Evolutionary conservation across 2,888 invertebrate genomes (phyloP), one percentile per base, ranked within the genome.

Genomic region (Drosophila rubida): DNA sequence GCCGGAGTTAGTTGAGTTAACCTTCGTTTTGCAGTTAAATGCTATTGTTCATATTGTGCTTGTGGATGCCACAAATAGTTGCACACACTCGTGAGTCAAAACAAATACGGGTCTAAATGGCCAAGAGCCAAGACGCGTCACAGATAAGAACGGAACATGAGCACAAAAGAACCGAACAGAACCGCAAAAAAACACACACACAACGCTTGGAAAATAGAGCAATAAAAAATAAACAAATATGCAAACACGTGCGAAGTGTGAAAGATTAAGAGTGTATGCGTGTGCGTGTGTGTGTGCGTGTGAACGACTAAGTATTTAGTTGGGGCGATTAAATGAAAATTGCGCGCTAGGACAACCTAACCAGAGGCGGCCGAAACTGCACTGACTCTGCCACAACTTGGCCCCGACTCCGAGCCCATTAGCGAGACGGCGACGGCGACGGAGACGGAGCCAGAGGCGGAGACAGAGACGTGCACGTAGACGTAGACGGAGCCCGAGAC

Each of bases 341-440:
- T 59, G 59, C 67, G 76, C 78, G 62, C 75, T 81, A 69, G 78
- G 78, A 75, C 79, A 78, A 75, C 76, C 66, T 63, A 69, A 69
- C 85, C 82, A 79, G 73, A 79, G 76, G 85, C 80, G 85, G 68
- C 74, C 79, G 45, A 80, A 80, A 69, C 64, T 77, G 80, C 81
- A 81, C 81, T 81, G 83, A 84, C 69, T 75, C 41, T 46, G 51
- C 44, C 66, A 27, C 32, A 48, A 60, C 22, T 71, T 71, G 64
- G 53, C 69, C 71, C 74, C 74, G 71, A 70, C 76, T 75, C 75
- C 68, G 62, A 57, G 45, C 25, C 49, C 55, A 19, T 32, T 16
- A 41, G 23, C 51, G 41, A 14, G 37, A 39, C 58, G 16, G 25
- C 13, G 35, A 42, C 27, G 50, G 32, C 14, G 63, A 45, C 32